Base-by-base conservation (phyloP, 2,797 vertebrate genomes). In the Spea hammondii region DNA sequence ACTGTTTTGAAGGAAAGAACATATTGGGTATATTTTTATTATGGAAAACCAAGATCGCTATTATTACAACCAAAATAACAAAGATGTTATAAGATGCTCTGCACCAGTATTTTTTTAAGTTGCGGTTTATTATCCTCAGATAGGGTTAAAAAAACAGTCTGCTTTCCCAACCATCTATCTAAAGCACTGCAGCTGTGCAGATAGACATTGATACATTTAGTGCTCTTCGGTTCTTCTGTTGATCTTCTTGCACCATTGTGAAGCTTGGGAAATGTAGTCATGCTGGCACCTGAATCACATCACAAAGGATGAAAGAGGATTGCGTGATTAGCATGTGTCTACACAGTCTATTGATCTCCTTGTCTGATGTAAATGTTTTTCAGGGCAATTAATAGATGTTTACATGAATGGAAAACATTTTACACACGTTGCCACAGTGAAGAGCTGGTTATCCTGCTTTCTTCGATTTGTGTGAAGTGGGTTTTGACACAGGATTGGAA, bases 331-430 rank as follows among this genome's bases (percentile, higher is more conserved):
- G 70, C 75, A 82, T 82, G 75, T 82, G 74, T 82, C 79, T 77
- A 53, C 77, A 64, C 44, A 10, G 49, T 77, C 79, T 74, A 74
- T 82, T 82, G 74, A 82, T 82, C 70, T 80, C 62, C 17, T 54
- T 57, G 12, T 82, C 74, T 82, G 79, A 82, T 77, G 74, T 77
- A 73, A 82, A 77, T 73, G 70, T 73, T 73, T 79, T 82, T 82
- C 55, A 68, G 70, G 65, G 75, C 79, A 81, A 77, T 81, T 81
- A 81, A 81, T 70, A 81, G 79, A 81, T 77, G 73, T 81, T 81
- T 81, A 70, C 65, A 64, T 82, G 79, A 82, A 82, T 82, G 45
- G 79, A 70, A 77, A 73, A 73, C 74, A 82, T 82, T 73, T 82
- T 73, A 55, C 70, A 77, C 75, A 82, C 75, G 55, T 82, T 48